Evolutionary conservation across 2,113 vertebrate species (phyloP).

Genomic region (Pelvicachromis taeniatus): DNA sequence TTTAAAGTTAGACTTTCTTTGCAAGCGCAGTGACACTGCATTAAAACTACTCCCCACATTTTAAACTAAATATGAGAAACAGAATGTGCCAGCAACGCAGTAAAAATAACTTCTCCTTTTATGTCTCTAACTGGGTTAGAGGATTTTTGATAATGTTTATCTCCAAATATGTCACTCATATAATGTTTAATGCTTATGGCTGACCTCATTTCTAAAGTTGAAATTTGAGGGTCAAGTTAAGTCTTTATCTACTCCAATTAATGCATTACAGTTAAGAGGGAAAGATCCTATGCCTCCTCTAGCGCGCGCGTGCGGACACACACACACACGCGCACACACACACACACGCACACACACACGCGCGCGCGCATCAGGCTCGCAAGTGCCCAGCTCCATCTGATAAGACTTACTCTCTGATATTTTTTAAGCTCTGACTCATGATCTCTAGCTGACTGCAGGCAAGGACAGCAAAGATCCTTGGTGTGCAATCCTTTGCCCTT

Average conservation of each 20-base stretch:
- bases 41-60: neutral
- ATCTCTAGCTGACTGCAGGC: conserved; percentile 27
- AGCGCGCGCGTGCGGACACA: neutral
- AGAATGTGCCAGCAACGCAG: neutral
- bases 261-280: neutral
- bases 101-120: neutral
- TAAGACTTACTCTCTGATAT: conserved; percentile 5
- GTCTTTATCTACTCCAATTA: neutral
- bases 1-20: neutral
- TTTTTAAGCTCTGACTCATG: conserved; percentile 39
- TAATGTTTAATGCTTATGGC: neutral
- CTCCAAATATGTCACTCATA: neutral
- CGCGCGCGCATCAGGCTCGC: neutral
- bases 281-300: neutral
- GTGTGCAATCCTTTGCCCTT: conserved; percentile 17
- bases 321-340: neutral
- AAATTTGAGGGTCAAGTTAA: neutral
- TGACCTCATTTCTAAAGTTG: conserved; percentile 8
- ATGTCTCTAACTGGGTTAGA: neutral
- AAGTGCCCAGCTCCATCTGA: neutral
- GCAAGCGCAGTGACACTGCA: neutral
- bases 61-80: neutral
- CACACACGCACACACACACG: neutral
- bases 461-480: conserved; percentile 29
- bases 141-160: neutral